A percentile compares a stretch with the other conserved stretches of the same genome.
Conservation (phyloP, 2,113 vertebrate species). For the Colistium nudipinnis region DNA sequence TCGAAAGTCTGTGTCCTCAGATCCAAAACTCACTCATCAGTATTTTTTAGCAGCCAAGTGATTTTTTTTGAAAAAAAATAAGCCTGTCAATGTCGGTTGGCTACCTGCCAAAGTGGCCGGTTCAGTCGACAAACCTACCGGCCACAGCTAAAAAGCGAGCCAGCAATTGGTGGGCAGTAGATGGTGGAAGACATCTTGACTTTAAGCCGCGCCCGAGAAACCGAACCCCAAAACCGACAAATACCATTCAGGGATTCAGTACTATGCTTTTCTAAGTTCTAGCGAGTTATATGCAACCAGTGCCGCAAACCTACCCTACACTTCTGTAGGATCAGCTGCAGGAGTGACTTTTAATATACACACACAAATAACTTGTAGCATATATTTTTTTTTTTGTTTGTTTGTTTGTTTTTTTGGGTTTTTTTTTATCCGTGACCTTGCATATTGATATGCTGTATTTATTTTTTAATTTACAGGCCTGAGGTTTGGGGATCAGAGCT, state of each 20-base stretch:
- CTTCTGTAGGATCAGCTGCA: conserved; percentile 72
- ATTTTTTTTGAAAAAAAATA: not conserved
- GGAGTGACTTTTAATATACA: conserved; percentile 73
- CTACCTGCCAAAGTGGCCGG: conserved; percentile 48
- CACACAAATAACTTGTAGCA: conserved; percentile 77
- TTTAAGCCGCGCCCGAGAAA: conserved; percentile 57
- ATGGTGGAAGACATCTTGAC: not conserved
- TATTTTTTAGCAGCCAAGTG: conserved; percentile 45
- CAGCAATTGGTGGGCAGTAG: not conserved
- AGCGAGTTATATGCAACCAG: conserved; percentile 83
- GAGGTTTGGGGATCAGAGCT: conserved; percentile 68
- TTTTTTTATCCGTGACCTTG: conserved; percentile 60
- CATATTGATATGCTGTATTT: conserved; percentile 79
- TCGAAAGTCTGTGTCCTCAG: conserved; percentile 18
- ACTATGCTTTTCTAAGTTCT: conserved; percentile 84
- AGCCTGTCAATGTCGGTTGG: conserved; percentile 28
- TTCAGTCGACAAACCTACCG: not conserved
- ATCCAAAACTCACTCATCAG: conserved; percentile 28
- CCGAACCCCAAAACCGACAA: conserved; percentile 62
- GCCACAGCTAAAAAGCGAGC: conserved; percentile 12
- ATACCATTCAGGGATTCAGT: conserved; percentile 84
- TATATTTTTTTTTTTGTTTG: conserved; percentile 56
- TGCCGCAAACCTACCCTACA: conserved; percentile 74
- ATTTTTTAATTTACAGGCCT: conserved; percentile 76
- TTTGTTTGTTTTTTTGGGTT: not conserved